These are phyloP conservation scores for Lepus europaeus DNA, from an alignment of 2,113 vertebrate genomes.

Conservation along the genomic window DNA sequence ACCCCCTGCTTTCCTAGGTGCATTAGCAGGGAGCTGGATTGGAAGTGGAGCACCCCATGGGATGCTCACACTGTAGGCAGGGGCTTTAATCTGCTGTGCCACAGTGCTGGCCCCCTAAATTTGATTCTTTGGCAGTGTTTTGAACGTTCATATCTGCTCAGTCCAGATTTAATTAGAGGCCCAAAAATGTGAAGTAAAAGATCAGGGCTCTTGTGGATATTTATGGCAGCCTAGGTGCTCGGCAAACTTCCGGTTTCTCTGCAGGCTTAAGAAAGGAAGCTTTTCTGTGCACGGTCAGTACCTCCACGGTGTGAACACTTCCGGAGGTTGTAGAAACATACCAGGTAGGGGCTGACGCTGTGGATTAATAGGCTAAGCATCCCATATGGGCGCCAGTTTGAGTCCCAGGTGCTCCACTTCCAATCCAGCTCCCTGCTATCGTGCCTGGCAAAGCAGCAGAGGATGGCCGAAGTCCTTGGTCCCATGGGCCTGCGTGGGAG, in stretches of 20 bases:
- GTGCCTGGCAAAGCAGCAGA: no score
- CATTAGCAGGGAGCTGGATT: no score
- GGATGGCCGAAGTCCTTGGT: no score
- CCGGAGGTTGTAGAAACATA: neutral
- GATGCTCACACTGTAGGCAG: no score
- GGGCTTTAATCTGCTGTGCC: no score
- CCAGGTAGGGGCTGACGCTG: no score
- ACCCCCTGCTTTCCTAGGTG: no score
- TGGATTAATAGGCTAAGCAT: neutral
- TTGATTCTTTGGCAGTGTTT: slow-evolving; percentile 28
- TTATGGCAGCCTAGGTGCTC: slow-evolving; percentile 24
- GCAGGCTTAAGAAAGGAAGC: slow-evolving; percentile 59
- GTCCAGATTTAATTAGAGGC: slow-evolving; percentile 42
- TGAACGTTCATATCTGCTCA: neutral
- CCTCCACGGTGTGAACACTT: neutral
- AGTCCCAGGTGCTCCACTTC: no score
- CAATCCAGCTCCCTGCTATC: no score
- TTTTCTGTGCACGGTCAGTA: neutral
- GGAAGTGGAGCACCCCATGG: no score
- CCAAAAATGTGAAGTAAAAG: slow-evolving; percentile 49
- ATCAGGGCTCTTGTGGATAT: slow-evolving; percentile 35
- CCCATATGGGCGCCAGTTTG: neutral
- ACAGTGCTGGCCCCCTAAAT: neutral
- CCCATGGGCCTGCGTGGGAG: no score
- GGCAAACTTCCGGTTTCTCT: slow-evolving; percentile 40